Percentiles rank a stretch among this genome's conserved stretches.
These are phyloP conservation scores for Rhinogobius similis DNA, from an alignment of 2,113 vertebrate species.

Conservation along the genomic window DNA sequence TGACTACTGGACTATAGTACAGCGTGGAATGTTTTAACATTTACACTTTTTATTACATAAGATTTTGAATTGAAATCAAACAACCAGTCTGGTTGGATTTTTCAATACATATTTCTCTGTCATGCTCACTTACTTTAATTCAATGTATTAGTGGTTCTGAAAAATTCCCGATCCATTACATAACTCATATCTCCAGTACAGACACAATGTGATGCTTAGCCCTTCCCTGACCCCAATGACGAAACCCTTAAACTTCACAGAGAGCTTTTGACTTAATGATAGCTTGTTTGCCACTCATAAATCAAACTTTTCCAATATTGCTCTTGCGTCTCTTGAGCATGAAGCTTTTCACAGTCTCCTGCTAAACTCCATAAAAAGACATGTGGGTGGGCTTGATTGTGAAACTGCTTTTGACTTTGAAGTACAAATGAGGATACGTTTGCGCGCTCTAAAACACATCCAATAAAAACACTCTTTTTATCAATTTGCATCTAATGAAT, in stretches of 20 bases:
- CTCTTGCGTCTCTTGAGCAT: slow-evolving; percentile 36
- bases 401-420: not conserved
- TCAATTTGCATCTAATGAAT: not conserved
- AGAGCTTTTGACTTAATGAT: not conserved
- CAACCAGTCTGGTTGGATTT: no score
- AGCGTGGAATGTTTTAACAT: no score
- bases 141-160: slow-evolving; percentile 8
- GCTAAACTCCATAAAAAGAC: slow-evolving; percentile 71
- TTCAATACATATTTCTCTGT: no score
- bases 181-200: slow-evolving; percentile 15
- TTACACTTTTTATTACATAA: no score
- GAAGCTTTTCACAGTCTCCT: slow-evolving; percentile 25
- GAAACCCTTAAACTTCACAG: slow-evolving; percentile 16
- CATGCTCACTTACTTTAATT: not conserved
- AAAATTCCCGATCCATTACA: slow-evolving; percentile 22
- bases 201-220: slow-evolving; percentile 21
- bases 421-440: not conserved
- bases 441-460: not conserved
- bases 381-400: slow-evolving; percentile 54
- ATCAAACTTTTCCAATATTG: slow-evolving; percentile 32
- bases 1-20: no score
- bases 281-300: slow-evolving; percentile 19
- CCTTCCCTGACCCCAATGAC: slow-evolving; percentile 29
- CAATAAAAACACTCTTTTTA: not conserved
- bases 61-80: no score